These are phyloP conservation scores for Avahi laniger DNA, from an alignment of 2,797 vertebrate species.

Conservation along the genomic window DNA sequence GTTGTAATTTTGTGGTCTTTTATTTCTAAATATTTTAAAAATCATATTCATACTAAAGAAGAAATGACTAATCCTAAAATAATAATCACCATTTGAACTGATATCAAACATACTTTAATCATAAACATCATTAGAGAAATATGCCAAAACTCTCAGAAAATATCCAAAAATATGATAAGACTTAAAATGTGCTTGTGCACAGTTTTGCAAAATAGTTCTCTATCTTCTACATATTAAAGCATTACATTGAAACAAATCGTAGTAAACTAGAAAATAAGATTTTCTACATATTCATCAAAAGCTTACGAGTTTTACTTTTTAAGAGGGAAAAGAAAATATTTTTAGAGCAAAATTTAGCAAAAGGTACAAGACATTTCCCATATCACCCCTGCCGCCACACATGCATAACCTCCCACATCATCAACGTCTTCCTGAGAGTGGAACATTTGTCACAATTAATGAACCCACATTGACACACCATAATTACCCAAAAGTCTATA, in stretches of 20 bases:
- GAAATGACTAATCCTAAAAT: background rate
- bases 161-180: background rate
- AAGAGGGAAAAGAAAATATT: background rate
- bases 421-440: too few relatives aligned
- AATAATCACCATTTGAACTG: background rate
- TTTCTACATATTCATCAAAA: background rate
- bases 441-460: background rate
- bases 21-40: background rate
- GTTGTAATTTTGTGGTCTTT: background rate
- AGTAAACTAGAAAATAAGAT: background rate
- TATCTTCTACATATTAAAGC: background rate
- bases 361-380: background rate
- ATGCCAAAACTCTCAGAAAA: background rate
- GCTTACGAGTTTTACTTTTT: background rate
- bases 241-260: background rate
- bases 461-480: background rate
- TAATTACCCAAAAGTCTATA: background rate
- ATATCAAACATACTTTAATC: background rate
- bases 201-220: background rate
- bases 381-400: background rate
- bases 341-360: background rate
- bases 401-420: background rate
- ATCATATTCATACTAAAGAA: background rate
- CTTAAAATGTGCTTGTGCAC: background rate
- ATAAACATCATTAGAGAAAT: background rate